Evolutionary conservation across 2,797 vertebrate genomes (phyloP), one percentile per base, ranked within the genome.

Genomic region (Brachyrhaphis roseni): DNA sequence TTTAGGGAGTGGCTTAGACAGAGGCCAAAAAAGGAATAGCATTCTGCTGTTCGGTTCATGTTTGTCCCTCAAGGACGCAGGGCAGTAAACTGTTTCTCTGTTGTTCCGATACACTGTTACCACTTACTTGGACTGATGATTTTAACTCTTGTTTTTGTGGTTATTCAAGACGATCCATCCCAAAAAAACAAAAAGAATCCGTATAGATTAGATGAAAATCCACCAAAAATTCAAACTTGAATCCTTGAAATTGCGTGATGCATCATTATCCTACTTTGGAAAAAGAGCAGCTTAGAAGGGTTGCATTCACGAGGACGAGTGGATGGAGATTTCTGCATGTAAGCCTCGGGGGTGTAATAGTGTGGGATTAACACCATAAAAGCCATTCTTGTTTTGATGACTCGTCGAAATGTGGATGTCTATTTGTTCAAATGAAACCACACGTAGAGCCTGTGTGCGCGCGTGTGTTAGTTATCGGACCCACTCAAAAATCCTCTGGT

Each of bases 401-500:
- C 16, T 36, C 4, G 34, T 8, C 18, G 8, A 66, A 39, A 36
- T 28, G 4, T 46, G 55, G 6, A 47, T 26, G 18, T 41, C 47
- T 49, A 11, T 72, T 34, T 82, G 8, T 72, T 72, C 73, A 18
- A 23, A 78, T 82, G 11, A 70, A 18, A 49, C 34, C 18, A 31
- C n/a, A 45, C 10, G 5, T 8, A 16, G 4, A 31, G 57, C 13
- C 28, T 16, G 4, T 0, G 46, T 0, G 45, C 1, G 4, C 0
- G 46, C 6, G 46, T 47, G 15, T 8, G n/a, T 13, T 5, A 20
- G 13, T 34, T 20, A 6, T 75, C 7, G 2, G 39, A 75, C 16
- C 74, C 57, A 57, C 31, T 45, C 11, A 53, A 59, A 51, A 34
- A 53, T 76, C 23, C 16, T 68, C 7, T 74, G 7, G 31, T 36